Percentiles rank a stretch among this genome's conserved stretches.
Evolutionary conservation across 2,113 vertebrate species (phyloP).

Genomic region (Colossoma macropomum): DNA sequence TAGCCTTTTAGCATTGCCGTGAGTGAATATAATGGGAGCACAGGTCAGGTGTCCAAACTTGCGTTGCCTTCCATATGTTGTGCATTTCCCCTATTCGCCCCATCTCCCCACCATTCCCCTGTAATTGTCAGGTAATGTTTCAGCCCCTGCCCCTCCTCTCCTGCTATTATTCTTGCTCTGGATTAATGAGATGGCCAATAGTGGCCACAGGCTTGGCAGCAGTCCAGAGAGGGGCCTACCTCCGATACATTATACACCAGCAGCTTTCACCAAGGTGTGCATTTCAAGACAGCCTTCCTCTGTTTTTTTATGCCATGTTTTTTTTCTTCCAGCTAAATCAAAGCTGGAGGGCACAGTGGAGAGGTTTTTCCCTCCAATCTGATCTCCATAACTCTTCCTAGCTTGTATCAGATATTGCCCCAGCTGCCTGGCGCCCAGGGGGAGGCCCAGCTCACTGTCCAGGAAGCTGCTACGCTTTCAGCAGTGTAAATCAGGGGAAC

Average conservation of each 20-base stretch:
- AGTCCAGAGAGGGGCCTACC: slow-evolving; percentile 70
- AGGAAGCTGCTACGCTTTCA: not conserved
- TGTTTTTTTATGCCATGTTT: slow-evolving; percentile 59
- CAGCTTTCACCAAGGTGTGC: slow-evolving; percentile 81
- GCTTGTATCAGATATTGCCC: slow-evolving; percentile 50
- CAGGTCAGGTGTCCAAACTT: slow-evolving; percentile 73
- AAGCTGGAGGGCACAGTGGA: slow-evolving; percentile 68
- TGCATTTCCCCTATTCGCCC: slow-evolving; percentile 60
- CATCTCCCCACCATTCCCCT: slow-evolving; percentile 52
- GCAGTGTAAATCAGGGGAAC: slow-evolving; percentile 17
- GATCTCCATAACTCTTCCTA: slow-evolving; percentile 57
- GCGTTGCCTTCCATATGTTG: slow-evolving; percentile 77
- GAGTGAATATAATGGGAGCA: slow-evolving; percentile 60
- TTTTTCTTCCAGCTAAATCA: slow-evolving; percentile 68
- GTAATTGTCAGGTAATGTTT: slow-evolving; percentile 81
- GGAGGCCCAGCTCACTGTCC: slow-evolving; percentile 32
- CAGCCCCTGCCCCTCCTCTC: slow-evolving; percentile 48
- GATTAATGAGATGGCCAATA: slow-evolving; percentile 68
- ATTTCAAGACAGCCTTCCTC: slow-evolving; percentile 72
- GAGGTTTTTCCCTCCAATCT: slow-evolving; percentile 57
- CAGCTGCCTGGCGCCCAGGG: slow-evolving; percentile 45
- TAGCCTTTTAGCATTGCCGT: slow-evolving; percentile 65
- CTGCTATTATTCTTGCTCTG: slow-evolving; percentile 62
- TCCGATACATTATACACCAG: slow-evolving; percentile 77
- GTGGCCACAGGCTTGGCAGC: slow-evolving; percentile 64